Evolutionary conservation across 2,113 vertebrate species (phyloP).

Genomic region (Collichthys lucidus): DNA sequence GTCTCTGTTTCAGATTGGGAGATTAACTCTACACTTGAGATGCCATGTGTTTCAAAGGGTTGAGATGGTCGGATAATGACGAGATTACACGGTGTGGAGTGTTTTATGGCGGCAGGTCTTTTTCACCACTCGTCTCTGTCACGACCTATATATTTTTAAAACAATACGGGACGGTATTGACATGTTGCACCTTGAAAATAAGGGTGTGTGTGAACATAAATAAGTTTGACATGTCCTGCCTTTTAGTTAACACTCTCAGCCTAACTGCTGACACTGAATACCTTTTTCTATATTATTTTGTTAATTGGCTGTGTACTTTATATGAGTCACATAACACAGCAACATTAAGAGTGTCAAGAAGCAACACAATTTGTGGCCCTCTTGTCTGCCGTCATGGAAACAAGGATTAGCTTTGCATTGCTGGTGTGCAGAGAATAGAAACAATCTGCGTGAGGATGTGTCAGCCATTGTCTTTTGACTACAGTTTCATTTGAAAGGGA

Average conservation of each 20-base stretch:
- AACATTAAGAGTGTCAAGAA: constrained; percentile 85
- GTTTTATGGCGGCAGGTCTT: constrained; percentile 61
- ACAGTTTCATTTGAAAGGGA: constrained; percentile 93
- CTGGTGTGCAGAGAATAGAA: constrained; percentile 89
- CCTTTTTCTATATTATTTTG: constrained; percentile 37
- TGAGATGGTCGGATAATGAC: constrained; percentile 63
- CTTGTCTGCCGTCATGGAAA: constrained; percentile 94
- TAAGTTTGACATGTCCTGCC: not conserved
- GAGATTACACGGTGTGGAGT: constrained; percentile 58
- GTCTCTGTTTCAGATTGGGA: constrained; percentile 60
- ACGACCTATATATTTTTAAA: constrained; percentile 39
- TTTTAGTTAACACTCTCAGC: constrained; percentile 22
- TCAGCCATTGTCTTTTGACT: constrained; percentile 91
- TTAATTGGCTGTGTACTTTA: constrained; percentile 82
- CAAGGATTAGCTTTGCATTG: constrained; percentile 89
- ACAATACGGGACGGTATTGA: constrained; percentile 11
- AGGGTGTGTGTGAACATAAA: constrained; percentile 2
- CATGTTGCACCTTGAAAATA: constrained; percentile 19
- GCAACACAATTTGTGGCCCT: constrained; percentile 87
- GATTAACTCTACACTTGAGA: constrained; percentile 72
- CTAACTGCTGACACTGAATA: constrained; percentile 26
- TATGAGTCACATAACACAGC: constrained; percentile 86
- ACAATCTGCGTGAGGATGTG: constrained; percentile 89
- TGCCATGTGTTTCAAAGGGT: constrained; percentile 67
- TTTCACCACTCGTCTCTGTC: constrained; percentile 33